Base-by-base conservation (phyloP, 2,888 invertebrate genomes). In the Ethmia dodecea region DNA sequence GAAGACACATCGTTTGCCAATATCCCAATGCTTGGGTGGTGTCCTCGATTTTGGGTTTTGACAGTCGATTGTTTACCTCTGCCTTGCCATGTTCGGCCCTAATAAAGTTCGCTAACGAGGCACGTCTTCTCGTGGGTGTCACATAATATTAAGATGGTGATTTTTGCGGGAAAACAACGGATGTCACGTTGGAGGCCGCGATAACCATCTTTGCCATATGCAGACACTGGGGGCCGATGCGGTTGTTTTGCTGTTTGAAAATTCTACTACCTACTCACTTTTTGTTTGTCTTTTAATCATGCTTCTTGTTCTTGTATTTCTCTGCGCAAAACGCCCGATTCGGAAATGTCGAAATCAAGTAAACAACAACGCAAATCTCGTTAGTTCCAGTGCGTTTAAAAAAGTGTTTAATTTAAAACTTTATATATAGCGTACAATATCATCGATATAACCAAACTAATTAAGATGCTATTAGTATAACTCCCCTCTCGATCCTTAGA, bases 91-190 rank as follows among this genome's bases (percentile, higher is more conserved):
- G 50, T 75, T 67, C 60, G 79, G 13, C 37, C 48, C 38, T 41
- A 63, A 67, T 66, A 69, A 71, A 67, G 47, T 40, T 55, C 49
- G 60, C 59, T 67, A 71, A 72, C 68, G 55, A 75, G 66, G 45
- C 77, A 76, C 68, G 78, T 72, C 56, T 44, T 45, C 49, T 49
- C 62, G 81, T 83, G 76, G 81, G 83, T 75, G 78, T 53, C 26
- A 54, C 60, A 61, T 64, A 60, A n/a, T 55, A 60, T 56, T 55
- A 57, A 53, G 55, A 43, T 47, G 46, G 49, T 55, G 53, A 52
- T 55, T 71, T 65, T 71, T 53, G 62, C 58, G 50, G 57, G 52
- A 59, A 67, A 70, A 63, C 62, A 60, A 52, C 67, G 64, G 65
- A 67, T 65, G 62, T 69, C 70, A 71, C 71, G 67, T 60, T 60